Conservation (phyloP, 2,113 vertebrate genomes). For the Micromys minutus region DNA sequence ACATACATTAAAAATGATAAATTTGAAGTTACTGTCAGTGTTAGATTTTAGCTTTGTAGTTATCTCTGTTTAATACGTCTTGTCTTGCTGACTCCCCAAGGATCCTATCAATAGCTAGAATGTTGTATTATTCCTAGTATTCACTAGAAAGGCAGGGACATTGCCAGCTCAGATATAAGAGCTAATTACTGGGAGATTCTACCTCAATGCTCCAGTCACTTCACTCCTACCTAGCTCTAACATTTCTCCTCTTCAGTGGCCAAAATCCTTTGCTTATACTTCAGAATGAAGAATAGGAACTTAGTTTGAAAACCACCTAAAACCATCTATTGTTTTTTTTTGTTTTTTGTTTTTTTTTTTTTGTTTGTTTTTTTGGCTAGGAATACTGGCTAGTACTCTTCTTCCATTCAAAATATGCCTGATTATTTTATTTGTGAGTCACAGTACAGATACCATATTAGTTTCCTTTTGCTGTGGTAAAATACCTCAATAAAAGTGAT, state of each 20-base stretch:
- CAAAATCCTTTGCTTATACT: neutral
- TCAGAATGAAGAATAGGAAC: neutral
- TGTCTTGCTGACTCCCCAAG: neutral
- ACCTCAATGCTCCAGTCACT: neutral
- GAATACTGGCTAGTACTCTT: slow-evolving; percentile 16
- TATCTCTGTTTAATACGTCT: neutral
- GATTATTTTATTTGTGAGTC: slow-evolving; percentile 19
- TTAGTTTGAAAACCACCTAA: slow-evolving; percentile 32
- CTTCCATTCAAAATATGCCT: slow-evolving; percentile 9
- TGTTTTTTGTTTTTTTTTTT: slow-evolving; percentile 11
- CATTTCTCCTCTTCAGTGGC: neutral
- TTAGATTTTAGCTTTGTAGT: neutral
- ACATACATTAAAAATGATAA: neutral
- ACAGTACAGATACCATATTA: neutral
- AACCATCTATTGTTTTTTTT: too few species aligned
- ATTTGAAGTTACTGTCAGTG: neutral
- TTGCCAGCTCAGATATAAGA: neutral
- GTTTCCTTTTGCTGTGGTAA: neutral
- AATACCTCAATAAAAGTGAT: neutral
- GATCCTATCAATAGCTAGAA: neutral
- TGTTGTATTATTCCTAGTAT: neutral
- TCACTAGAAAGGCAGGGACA: neutral
- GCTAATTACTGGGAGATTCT: neutral
- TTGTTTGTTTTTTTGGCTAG: too few species aligned
- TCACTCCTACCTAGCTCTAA: neutral